Evolutionary conservation across 2,113 vertebrate genomes (phyloP), one percentile per base, ranked within the genome.

Genomic region (Megaceryle torquata): DNA sequence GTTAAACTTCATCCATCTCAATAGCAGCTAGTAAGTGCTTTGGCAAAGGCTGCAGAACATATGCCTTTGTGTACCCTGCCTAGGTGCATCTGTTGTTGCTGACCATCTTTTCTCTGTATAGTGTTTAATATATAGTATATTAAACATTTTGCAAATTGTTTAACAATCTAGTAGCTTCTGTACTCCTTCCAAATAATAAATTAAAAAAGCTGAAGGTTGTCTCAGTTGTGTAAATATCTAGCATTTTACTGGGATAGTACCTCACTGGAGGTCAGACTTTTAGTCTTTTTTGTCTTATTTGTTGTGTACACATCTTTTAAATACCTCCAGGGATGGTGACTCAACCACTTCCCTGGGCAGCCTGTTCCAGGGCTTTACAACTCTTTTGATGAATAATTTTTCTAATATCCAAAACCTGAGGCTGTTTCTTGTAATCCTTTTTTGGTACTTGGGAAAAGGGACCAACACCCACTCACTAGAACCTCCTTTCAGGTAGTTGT

Each of bases 381-480:
- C 5, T 0, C 25, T 24, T 44, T 69, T 1, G 0, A 6, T 60
- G 5, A 48, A 76, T 9, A 48, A 17, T 5, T 53, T 11, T 53
- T 13, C 13, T 19, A 7, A 53, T n/a, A 50, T 11, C 10, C 16
- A 43, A 14, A 78, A 44, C 10, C 8, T 74, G 35, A 48, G 18
- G 19, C 39, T 1, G 1, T 81, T 88, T 37, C 22, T 13, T 70
- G n/a, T 67, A 7, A 10, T 46, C 3, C 3, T 39, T 64, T 9
- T 6, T 46, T 15, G 17, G 12, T 20, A 26, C 14, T 13, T 7
- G 8, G 3, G 13, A 65, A 6, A 60, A 60, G 41, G 31, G 31
- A 16, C 15, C 0, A 0, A 12, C 13, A 0, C 8, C 10, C 6
- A 39, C 13, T 0, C 54, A 18, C 31, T 12, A 16, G 44, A 60